Evolutionary conservation across 2,113 vertebrate species (phyloP), one percentile per base, ranked within the genome.

Genomic region (Aphyosemion australe): DNA sequence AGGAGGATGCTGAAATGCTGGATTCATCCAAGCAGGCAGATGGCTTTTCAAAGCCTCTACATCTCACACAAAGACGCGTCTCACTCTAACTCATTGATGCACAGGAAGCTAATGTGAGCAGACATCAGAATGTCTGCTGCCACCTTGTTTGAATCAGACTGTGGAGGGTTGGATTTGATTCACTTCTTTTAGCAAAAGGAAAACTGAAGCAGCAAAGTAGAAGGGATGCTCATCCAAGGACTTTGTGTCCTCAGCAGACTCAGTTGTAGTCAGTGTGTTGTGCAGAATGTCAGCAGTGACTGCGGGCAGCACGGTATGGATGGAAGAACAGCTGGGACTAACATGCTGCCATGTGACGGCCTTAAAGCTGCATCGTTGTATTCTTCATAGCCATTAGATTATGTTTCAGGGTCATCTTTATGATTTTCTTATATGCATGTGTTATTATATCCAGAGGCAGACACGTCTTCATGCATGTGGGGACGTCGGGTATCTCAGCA

Each of bases 161-260:
- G 34, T 13, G 8, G 14, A 11, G 11, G 41, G 12, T 13, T 52
- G 14, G 50, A 32, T 32, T 53, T 14, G 8, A 31, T 8, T 31
- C 21, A 14, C 12, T 4, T 41, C 6, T 18, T 20, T 71, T 2
- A 49, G 1, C 26, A 79, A 78, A 78, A 80, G 77, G 56, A 0
- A 45, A 67, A 51, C 68, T 45, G 72, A 76, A 78, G 69, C 79
- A 76, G 78, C 57, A 61, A 52, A 65, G 64, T 69, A 63, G 76
- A 83, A 74, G 78, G 64, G 74, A 74, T 74, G 58, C 58, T 62
- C 55, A 16, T 76, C 79, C 79, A 65, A 82, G 80, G 68, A 32
- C 67, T 54, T 15, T 65, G 73, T 71, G 76, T 82, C 58, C 71
- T 70, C 50, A 4, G 67, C 52, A 8, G 65, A 63, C 47, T 53